Evolutionary conservation across 2,888 invertebrate species (phyloP).

Genomic region (Mythimna pallens): DNA sequence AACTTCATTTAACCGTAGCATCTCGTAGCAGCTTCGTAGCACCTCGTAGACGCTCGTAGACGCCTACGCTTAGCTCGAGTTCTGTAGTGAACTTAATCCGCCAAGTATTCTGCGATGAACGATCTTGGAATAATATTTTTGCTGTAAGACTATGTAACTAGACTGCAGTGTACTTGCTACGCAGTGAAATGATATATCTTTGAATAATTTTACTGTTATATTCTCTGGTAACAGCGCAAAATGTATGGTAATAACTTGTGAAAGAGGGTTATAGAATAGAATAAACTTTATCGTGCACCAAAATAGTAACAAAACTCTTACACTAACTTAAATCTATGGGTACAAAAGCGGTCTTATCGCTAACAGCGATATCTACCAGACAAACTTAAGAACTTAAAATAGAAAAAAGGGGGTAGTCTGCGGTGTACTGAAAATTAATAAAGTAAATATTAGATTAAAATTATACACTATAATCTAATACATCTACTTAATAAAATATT

Average conservation of each 20-base stretch:
- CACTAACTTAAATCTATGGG: too few species aligned
- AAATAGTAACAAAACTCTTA: too few species aligned
- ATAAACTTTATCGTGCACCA: too few species aligned
- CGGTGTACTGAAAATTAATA: too few species aligned
- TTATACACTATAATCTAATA: too few species aligned
- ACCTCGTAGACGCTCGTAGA: conserved; percentile 20
- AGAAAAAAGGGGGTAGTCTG: too few species aligned
- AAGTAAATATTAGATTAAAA: too few species aligned
- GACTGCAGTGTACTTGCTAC: not conserved
- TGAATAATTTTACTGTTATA: not conserved
- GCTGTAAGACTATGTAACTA: not conserved
- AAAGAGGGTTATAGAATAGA: too few species aligned
- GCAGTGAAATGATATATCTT: not conserved
- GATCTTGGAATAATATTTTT: conserved; percentile 12
- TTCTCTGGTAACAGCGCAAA: not conserved
- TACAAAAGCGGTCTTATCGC: too few species aligned
- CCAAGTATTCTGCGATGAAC: conserved; percentile 6
- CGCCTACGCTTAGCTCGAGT: conserved; percentile 26
- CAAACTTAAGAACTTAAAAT: too few species aligned
- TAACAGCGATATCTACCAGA: too few species aligned
- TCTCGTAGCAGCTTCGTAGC: conserved; percentile 24
- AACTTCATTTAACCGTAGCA: conserved; percentile 17
- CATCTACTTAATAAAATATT: too few species aligned
- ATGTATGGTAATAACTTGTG: not conserved
- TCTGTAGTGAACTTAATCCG: conserved; percentile 19